A percentile compares a stretch with the other conserved stretches of the same genome.
Conservation (phyloP, 2,797 vertebrate genomes). For the Pygocentrus nattereri region DNA sequence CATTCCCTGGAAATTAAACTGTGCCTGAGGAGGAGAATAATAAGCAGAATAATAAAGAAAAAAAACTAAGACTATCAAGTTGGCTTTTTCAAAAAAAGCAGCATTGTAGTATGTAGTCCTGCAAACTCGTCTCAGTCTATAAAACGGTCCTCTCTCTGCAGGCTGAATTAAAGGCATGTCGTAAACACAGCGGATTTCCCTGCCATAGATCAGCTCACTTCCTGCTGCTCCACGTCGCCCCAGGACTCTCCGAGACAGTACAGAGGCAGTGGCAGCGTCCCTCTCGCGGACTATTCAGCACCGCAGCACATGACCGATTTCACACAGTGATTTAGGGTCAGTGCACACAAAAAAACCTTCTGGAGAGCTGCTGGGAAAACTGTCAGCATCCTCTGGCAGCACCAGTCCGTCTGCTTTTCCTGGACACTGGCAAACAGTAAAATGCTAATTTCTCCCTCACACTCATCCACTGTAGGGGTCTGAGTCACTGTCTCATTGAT, state of each 20-base stretch:
- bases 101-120: no score
- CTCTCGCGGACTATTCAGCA: slow-evolving; percentile 55
- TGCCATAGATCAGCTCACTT: slow-evolving; percentile 34
- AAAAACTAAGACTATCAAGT: no score
- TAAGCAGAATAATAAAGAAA: no score
- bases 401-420: slow-evolving; percentile 68
- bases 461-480: slow-evolving; percentile 4
- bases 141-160: slow-evolving; percentile 20
- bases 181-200: slow-evolving; percentile 42
- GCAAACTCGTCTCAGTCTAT: neutral
- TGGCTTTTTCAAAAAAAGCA: no score
- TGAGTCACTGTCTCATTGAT: no score
- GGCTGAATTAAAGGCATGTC: neutral
- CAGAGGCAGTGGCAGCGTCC: slow-evolving; percentile 58
- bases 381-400: slow-evolving; percentile 70
- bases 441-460: slow-evolving; percentile 52
- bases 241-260: slow-evolving; percentile 57
- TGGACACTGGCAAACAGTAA: slow-evolving; percentile 72
- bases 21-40: no score
- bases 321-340: slow-evolving; percentile 74
- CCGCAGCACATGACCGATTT: slow-evolving; percentile 71
- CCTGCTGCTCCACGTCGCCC: slow-evolving; percentile 50
- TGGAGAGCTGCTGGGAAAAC: slow-evolving; percentile 73
- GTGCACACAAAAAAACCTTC: slow-evolving; percentile 71
- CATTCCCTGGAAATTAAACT: no score